Percentiles rank a stretch among this genome's conserved stretches.
These are phyloP conservation scores for Cotesia chilonis DNA, from an alignment of 1,140 invertebrate species.

Conservation along the genomic window DNA sequence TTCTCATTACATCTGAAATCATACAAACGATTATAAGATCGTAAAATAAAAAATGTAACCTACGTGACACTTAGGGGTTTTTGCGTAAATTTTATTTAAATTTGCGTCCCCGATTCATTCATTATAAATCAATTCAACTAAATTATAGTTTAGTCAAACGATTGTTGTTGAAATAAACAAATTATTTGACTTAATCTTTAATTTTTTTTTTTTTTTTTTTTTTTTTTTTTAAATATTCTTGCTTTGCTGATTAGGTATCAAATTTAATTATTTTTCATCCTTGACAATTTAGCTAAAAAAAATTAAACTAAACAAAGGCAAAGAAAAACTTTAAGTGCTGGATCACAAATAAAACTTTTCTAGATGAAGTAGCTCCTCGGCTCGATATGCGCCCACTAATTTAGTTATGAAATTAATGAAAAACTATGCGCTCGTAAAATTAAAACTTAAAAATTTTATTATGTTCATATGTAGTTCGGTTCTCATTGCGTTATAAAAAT, in stretches of 20 bases:
- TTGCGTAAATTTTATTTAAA: constrained; percentile 6
- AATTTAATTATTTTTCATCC: not conserved
- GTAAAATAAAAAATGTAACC: not conserved
- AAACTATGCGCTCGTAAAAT: no score
- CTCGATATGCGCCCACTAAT: not conserved
- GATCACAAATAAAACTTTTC: constrained; percentile 20
- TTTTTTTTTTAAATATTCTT: not conserved
- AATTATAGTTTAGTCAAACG: constrained; percentile 15
- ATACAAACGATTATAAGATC: constrained; percentile 12
- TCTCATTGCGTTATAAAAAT: no score
- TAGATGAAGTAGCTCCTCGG: not conserved
- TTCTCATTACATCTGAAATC: constrained; percentile 16
- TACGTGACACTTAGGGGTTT: constrained; percentile 6
- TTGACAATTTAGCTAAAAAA: not conserved
- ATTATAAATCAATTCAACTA: constrained; percentile 19
- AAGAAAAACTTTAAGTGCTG: constrained; percentile 10
- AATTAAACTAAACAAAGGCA: not conserved
- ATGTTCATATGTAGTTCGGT: no score
- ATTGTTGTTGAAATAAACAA: not conserved
- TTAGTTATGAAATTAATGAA: no score
- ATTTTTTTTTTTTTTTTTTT: not conserved
- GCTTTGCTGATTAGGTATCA: not conserved
- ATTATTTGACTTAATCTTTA: not conserved
- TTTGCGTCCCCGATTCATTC: constrained; percentile 13
- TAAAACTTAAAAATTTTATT: no score